Percentiles rank a stretch among this genome's conserved stretches.
Conservation (phyloP, 2,113 vertebrate species). For the Triplophysa rosa region DNA sequence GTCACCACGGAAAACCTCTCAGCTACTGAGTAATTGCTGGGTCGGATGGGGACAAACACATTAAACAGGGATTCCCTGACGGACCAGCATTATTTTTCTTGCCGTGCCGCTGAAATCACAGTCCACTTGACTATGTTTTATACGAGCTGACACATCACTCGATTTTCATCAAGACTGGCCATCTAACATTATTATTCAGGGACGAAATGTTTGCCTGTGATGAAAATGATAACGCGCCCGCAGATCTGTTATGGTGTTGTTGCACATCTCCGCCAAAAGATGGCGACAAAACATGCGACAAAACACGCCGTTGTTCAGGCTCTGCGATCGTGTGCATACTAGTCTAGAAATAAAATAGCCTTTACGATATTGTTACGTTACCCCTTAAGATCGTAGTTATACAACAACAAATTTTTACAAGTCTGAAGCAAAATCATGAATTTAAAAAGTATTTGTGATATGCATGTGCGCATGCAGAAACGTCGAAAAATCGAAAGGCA, state of each 20-base stretch:
- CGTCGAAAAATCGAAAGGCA: too few species aligned
- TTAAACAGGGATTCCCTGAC: conserved; percentile 43
- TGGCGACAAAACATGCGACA: conserved; percentile 30
- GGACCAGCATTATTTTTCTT: background rate
- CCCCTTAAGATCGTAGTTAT: background rate
- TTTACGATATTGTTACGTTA: too few species aligned
- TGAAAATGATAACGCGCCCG: background rate
- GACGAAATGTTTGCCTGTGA: conserved; percentile 4
- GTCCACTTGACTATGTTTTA: background rate
- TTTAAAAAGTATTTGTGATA: background rate
- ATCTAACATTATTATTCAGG: background rate
- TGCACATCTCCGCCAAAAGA: conserved; percentile 41
- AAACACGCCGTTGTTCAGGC: background rate
- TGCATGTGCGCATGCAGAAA: too few species aligned
- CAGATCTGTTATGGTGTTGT: background rate
- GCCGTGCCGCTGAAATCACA: background rate
- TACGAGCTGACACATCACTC: background rate
- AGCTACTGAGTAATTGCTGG: conserved; percentile 32
- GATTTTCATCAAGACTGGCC: background rate
- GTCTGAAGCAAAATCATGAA: background rate
- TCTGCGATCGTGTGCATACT: too few species aligned
- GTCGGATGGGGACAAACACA: conserved; percentile 29
- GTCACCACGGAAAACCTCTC: conserved; percentile 51
- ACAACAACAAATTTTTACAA: background rate
- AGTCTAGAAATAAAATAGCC: too few species aligned